Evolutionary conservation across 2,888 invertebrate species (phyloP), one percentile per base, ranked within the genome.

Genomic region (Drosophila leonis): DNA sequence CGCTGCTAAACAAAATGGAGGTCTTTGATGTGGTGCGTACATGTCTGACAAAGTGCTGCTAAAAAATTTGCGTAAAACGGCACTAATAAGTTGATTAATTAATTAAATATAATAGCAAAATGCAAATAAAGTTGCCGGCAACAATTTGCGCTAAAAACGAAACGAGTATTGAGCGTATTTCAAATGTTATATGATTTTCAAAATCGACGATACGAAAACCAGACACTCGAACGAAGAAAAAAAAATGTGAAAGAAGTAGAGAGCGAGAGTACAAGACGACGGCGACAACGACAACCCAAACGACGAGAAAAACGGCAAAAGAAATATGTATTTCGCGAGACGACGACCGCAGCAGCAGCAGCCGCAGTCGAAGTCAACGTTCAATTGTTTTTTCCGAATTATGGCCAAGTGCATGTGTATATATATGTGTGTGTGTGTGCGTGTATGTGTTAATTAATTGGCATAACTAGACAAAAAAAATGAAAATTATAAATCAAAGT

Each of bases 21-120:
- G 93, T 92, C 91, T 92, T 92, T 92, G 92, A 92, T 92, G 91
- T 93, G 92, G 92, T 93, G 93, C 93, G 93, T 93, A 91, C 92
- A 88, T 92, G 92, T 92, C 82, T 91, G 90, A 87, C 90, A 89
- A 80, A 90, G 92, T 91, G 91, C 88, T 91, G 90, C 90, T 82
- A 82, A 86, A 33, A 88, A 90, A 88, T 87, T 91, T 91, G 90
- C 82, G 87, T 90, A 89, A 92, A 91, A 91, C 91, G 92, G 92
- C 91, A 90, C 86, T 82, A 85, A 88, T 65, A 89, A 88, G 90
- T 89, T 82, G 80, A 86, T 81, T 76, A 90, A 90, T 90, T 88
- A 70, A 79, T 65, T 76, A 89, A 83, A 78, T 65, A 51, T 82
- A 74, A 48, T 9, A 69, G 75, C 77, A 88, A 84, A 85, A 66